Percentiles rank a stretch among this genome's conserved stretches.
These are phyloP conservation scores for Macroramphosus scolopax DNA, from an alignment of 2,797 vertebrate genomes.

Conservation along the genomic window DNA sequence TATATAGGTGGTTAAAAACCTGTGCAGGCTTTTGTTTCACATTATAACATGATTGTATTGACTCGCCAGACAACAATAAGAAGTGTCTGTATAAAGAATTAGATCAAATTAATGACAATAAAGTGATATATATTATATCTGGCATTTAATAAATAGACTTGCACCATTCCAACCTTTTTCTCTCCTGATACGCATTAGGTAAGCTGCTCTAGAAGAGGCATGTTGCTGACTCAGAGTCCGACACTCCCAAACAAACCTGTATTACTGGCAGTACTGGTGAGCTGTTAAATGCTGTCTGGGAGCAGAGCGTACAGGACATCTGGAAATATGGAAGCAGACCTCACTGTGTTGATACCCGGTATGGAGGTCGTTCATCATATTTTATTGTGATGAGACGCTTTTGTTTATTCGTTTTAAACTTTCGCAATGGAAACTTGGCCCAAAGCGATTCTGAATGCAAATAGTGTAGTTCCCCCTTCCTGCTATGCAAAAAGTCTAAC, in stretches of 20 bases:
- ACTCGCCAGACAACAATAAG: too few relatives aligned
- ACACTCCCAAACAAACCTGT: constrained; percentile 53
- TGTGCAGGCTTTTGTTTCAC: constrained; percentile 11
- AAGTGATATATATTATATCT: too few relatives aligned
- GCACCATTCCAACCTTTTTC: too few relatives aligned
- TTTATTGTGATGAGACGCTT: background rate
- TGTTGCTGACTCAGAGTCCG: constrained; percentile 29
- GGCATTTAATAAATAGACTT: too few relatives aligned
- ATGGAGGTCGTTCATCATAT: background rate
- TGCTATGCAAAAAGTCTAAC: constrained; percentile 52
- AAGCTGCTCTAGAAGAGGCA: constrained; percentile 13
- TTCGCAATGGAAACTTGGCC: constrained; percentile 22
- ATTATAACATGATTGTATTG: too few relatives aligned
- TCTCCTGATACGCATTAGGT: too few relatives aligned
- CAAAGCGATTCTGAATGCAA: constrained; percentile 48
- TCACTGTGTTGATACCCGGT: background rate
- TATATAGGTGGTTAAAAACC: too few relatives aligned
- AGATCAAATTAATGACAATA: too few relatives aligned
- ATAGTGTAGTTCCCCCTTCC: constrained; percentile 45
- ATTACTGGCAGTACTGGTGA: constrained; percentile 16
- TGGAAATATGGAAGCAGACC: constrained; percentile 16
- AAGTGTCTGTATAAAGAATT: too few relatives aligned
- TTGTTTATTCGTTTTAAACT: constrained; percentile 3
- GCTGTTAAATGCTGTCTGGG: constrained; percentile 6
- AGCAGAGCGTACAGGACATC: constrained; percentile 7